phyloP scores from a whole-genome alignment of 2,888 invertebrate genomes.

The Hofmannophila pseudospretella region DNA sequence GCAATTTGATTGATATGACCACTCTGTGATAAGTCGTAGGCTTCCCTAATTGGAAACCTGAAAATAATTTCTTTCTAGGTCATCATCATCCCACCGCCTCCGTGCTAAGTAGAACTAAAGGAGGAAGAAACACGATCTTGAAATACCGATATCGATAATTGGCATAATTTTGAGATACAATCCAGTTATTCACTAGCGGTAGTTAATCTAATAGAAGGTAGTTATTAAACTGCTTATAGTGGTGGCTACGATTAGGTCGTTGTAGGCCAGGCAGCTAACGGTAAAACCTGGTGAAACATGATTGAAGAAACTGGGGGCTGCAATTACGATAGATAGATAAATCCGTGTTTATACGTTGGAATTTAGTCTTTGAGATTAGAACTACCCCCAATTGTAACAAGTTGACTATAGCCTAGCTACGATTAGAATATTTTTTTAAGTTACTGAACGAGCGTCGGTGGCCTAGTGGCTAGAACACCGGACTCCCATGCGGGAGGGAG shows the following conservation, averaged over 20 bases:
- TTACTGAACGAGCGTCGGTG: too few species aligned
- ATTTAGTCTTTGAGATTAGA: neutral
- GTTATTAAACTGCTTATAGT: constrained; percentile 32
- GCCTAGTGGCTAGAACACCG: too few species aligned
- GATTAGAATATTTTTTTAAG: too few species aligned
- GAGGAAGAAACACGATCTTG: too few species aligned
- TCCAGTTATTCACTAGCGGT: constrained; percentile 19
- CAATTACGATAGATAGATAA: constrained; percentile 42
- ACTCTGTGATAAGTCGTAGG: too few species aligned
- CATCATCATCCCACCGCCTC: too few species aligned
- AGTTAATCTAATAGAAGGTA: constrained; percentile 21
- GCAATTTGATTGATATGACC: too few species aligned
- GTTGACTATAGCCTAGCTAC: too few species aligned
- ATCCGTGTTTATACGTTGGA: constrained; percentile 1
- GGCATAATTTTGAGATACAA: constrained; percentile 11
- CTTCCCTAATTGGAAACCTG: too few species aligned
- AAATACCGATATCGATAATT: constrained; percentile 4
- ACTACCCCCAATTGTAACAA: neutral
- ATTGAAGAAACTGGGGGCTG: constrained; percentile 30
- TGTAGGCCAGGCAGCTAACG: constrained; percentile 44
- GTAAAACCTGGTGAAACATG: constrained; percentile 29
- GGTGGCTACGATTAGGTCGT: constrained; percentile 32
- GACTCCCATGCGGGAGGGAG: too few species aligned
- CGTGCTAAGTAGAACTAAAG: too few species aligned
- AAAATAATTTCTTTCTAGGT: too few species aligned